phyloP scores from a whole-genome alignment of 1,140 invertebrate species.

The Drosophila triauraria region DNA sequence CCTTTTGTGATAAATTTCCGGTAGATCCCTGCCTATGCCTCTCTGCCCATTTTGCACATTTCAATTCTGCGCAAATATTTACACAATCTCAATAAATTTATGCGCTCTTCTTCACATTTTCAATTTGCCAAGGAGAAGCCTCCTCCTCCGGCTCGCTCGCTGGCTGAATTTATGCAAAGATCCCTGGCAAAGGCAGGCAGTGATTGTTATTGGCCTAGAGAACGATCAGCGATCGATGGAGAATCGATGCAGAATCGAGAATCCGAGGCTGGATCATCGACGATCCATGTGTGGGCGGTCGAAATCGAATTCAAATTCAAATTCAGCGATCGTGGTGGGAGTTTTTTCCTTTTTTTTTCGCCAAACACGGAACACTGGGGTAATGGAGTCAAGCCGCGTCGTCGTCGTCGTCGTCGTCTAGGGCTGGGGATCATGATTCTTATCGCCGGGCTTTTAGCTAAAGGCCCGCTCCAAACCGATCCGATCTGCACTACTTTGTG shows the following conservation, averaged over 20 bases:
- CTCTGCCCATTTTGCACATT: constrained; percentile 45
- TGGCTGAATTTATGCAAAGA: constrained; percentile 74
- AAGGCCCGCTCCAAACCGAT: constrained; percentile 50
- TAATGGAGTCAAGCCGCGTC: constrained; percentile 43
- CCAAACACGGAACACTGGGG: constrained; percentile 18
- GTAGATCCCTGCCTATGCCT: constrained; percentile 10
- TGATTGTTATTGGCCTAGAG: constrained; percentile 81
- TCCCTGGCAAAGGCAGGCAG: constrained; percentile 30
- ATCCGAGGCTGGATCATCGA: constrained; percentile 23
- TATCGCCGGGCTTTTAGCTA: constrained; percentile 73
- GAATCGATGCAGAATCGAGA: constrained; percentile 22
- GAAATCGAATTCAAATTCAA: constrained; percentile 72
- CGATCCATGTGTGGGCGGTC: constrained; percentile 63
- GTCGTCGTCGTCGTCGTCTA: constrained; percentile 29
- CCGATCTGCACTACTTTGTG: constrained; percentile 52
- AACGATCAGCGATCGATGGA: constrained; percentile 52
- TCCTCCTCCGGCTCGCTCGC: constrained; percentile 23
- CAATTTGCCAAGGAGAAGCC: constrained; percentile 66
- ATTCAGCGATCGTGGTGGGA: constrained; percentile 38
- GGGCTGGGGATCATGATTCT: constrained; percentile 67
- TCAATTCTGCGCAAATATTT: constrained; percentile 77
- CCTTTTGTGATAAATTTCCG: constrained; percentile 29
- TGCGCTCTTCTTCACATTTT: constrained; percentile 83
- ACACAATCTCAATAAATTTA: constrained; percentile 82
- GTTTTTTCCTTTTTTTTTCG: constrained; percentile 6